Base-by-base conservation (phyloP, 2,888 invertebrate species). In the Panorpa germanica region DNA sequence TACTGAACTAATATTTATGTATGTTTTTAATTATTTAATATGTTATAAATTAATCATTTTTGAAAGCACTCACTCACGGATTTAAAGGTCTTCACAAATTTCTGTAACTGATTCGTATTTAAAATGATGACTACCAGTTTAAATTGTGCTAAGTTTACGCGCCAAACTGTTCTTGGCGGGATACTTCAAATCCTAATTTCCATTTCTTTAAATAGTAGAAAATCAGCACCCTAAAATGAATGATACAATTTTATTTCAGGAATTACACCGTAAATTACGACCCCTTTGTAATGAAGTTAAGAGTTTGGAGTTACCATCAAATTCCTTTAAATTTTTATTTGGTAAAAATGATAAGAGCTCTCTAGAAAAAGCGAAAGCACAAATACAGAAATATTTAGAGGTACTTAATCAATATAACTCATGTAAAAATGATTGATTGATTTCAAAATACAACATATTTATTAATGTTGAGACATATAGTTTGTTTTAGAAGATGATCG, bases 401-500 rank as follows among this genome's bases (percentile, higher is more conserved):
- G 83, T 83, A 57, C 28, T 25, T 20, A 21, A 19, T 25, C 33
- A 28, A 12, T 23, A 16, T 19, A 27, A 10, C 15, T 10, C 31
- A 7, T 25, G 24, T 13, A 20, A 19, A 28, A 6, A 18, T 19
- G 6, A 14, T 26, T 28, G 31, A 16, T 33, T 38, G 41, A 28
- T 25, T 24, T 31, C 17, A 10, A 16, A 11, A 14, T 13, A 36
- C 8, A 18, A 21, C 15, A 12, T 22, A 14, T 25, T 21, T 28
- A 25, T 5, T 28, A 11, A 29, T 28, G 34, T 34, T 36, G 14
- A 27, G 29, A 21, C 29, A 58, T 62, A 36, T 51, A 86, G 83
- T 78, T 76, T 51, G 73, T 88, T 41, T 60, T 88, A 50, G 78
- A 78, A 56, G 85, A 88, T 46, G 86, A 86, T 37, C 65, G 74